These are phyloP conservation scores for Bettongia penicillata DNA, from an alignment of 2,113 vertebrate species.

Conservation along the genomic window DNA sequence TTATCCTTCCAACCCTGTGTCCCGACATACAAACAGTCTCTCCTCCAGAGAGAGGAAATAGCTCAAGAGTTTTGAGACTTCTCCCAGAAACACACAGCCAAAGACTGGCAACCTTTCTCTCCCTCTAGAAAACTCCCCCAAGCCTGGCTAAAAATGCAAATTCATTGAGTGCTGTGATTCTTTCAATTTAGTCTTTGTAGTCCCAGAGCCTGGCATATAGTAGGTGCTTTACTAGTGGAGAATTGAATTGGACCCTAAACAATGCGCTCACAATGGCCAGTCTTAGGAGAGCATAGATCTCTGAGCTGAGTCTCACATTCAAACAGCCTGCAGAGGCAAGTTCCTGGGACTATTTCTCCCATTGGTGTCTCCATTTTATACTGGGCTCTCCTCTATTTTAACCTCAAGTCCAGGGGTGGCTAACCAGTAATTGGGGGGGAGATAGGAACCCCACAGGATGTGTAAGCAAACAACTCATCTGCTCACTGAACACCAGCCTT, in stretches of 20 bases:
- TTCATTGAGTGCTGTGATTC: neutral
- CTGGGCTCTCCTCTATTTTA: neutral
- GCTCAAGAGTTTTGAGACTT: neutral
- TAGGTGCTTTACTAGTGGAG: neutral
- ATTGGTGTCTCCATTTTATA: neutral
- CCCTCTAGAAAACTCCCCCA: neutral
- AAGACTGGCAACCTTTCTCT: neutral
- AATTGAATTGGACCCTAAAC: neutral
- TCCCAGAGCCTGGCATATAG: neutral
- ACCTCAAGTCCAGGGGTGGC: neutral
- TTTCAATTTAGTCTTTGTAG: neutral
- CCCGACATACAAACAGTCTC: neutral
- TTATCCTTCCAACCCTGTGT: neutral
- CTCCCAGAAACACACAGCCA: neutral
- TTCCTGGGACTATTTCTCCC: neutral
- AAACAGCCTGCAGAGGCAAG: neutral
- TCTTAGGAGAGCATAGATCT: neutral
- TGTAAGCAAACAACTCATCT: constrained; percentile 25
- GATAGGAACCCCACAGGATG: neutral
- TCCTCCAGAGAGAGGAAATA: neutral
- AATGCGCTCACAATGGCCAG: neutral
- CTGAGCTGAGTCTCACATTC: neutral
- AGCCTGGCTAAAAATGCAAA: neutral
- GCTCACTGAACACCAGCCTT: neutral
- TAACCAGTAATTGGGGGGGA: neutral